Evolutionary conservation across 1,140 invertebrate genomes (phyloP), one percentile per base, ranked within the genome.

Genomic region (Listronotus bonariensis): DNA sequence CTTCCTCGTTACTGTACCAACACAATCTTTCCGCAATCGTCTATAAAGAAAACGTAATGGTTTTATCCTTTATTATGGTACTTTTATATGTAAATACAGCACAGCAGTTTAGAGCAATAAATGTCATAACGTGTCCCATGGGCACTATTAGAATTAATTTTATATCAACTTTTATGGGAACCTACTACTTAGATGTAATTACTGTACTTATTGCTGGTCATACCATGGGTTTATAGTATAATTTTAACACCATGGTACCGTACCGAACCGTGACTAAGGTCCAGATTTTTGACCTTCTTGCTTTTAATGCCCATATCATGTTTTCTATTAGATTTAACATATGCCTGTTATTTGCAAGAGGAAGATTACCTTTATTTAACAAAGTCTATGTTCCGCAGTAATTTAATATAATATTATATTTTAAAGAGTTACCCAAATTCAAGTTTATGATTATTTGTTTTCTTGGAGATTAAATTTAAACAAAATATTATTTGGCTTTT

Each of bases 121-220:
- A 62, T 62, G 59, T 62, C 59, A 62, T 51, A 62, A 41, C 46
- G 15, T 53, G 59, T 62, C 59, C 59, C 59, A 15, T 45, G 51
- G 59, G 59, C 31, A 62, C 59, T 40, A 62, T 62, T 62, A 62
- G 59, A 62, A 62, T 62, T 62, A 62, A 62, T 62, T 62, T 62
- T 51, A 53, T 62, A 62, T 53, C 51, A 51, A 53, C 59, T 62
- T 62, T 62, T 62, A 53, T 41, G 59, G 15, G 49, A 52, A 62
- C 48, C 59, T 41, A 18, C 31, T 62, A 62, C 31, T 62, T 62
- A 62, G 17, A 9, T 26, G 59, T 62, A 62, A 62, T 62, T 62
- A 62, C 59, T 62, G 53, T 62, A 53, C 48, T 62, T 62, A 53
- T 42, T 11, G 18, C 20, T 34, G 15, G 57, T 18, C 31, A 20